Evolutionary conservation across 2,888 invertebrate species (phyloP).

Genomic region (Sturmia bella): DNA sequence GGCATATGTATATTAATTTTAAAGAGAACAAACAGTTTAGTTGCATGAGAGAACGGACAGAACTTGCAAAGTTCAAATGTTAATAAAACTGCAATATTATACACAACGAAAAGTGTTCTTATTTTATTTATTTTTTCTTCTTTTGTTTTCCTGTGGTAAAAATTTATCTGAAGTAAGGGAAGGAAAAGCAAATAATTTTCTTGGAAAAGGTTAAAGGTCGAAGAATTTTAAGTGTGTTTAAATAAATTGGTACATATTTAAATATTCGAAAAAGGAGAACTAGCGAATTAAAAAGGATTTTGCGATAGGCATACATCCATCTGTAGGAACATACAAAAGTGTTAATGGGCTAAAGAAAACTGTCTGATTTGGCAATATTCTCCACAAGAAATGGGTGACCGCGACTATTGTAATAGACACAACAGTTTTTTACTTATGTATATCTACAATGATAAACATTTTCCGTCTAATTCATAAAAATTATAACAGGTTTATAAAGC

Average conservation of each 20-base stretch:
- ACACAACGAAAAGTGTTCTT: slow-evolving; percentile 17
- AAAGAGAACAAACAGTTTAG: slow-evolving; percentile 23
- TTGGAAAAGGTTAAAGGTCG: slow-evolving; percentile 61
- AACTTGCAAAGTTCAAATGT: slow-evolving; percentile 57
- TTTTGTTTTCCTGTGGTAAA: slow-evolving; percentile 25
- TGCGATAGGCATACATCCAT: background rate
- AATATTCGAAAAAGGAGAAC: background rate
- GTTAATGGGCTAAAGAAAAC: too few relatives aligned
- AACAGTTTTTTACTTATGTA: too few relatives aligned
- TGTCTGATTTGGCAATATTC: too few relatives aligned
- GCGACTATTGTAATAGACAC: too few relatives aligned
- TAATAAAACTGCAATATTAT: slow-evolving; percentile 60
- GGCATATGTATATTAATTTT: slow-evolving; percentile 37
- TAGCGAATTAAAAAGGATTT: too few relatives aligned
- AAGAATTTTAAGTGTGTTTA: slow-evolving; percentile 53
- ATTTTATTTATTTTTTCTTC: slow-evolving; percentile 7
- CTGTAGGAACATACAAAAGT: background rate
- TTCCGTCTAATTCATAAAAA: too few relatives aligned
- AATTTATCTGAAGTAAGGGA: slow-evolving; percentile 7
- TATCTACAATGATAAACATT: too few relatives aligned
- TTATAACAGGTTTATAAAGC: too few relatives aligned
- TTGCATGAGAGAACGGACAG: slow-evolving; percentile 13
- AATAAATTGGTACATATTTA: slow-evolving; percentile 20
- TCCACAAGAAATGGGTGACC: too few relatives aligned
- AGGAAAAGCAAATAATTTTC: slow-evolving; percentile 33